Base-by-base conservation (phyloP, 1,140 invertebrate species). In the Popillia japonica region DNA sequence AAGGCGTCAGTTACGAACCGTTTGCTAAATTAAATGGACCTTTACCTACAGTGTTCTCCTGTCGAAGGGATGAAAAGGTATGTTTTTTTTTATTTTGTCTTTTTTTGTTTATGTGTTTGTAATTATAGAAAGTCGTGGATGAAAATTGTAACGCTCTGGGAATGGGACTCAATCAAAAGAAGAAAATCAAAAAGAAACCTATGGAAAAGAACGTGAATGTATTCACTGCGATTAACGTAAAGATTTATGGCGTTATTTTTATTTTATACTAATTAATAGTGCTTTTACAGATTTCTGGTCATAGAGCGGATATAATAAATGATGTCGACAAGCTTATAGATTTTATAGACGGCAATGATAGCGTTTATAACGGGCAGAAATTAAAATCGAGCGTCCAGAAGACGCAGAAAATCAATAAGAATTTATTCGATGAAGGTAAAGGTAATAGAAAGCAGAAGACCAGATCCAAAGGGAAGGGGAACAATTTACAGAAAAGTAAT, bases 401-500 rank as follows among this genome's bases (percentile, higher is more conserved):
- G 77, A 81, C 82, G 20, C 84, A 84, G 23, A 82, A 84, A 75
- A 44, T 84, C 8, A 83, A 86, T 34, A 84, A 84, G 78, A 78
- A 80, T 22, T 20, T 48, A 22, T 75, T 75, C 42, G 84, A 84
- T 9, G 86, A 87, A 73, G 83, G 78, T 0, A 80, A 81, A 86
- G 83, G 87, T 86, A 80, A 74, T 87, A 82, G 88, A 85, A 40
- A 77, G 40, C 48, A 77, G 40, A 48, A 42, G 87, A 88, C 74
- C 4, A 9, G 74, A 14, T 73, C 72, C 1, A 75, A 75, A 14
- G 40, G 22, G 3, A 75, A 75, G 17, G 40, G 34, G 20, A 27
- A 42, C 11, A 75, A 75, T 74, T 82, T 91, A 48, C 90, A 92
- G 83, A 91, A 92, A 79, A 90, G 91, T 55, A 91, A 91, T 81